Percentiles rank a stretch among this genome's conserved stretches.
phyloP scores from a whole-genome alignment of 2,113 vertebrate genomes.

The Corythornis vintsioides region DNA sequence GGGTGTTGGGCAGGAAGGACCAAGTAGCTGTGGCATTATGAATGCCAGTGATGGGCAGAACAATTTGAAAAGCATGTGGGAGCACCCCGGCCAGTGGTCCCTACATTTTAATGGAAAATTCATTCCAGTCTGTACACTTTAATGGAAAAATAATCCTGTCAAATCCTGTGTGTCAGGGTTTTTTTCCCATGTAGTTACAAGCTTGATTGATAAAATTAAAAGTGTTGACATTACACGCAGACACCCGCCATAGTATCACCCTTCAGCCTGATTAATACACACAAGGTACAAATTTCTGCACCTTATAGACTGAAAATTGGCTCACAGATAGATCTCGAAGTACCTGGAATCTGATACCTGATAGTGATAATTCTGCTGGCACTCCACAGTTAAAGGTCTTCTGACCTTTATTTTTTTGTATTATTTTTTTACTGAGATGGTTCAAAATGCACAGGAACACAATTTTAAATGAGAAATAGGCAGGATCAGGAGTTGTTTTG shows the following conservation, averaged over 20 bases:
- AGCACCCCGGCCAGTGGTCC: background rate
- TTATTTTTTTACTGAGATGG: background rate
- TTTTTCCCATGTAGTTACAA: background rate
- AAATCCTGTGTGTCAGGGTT: accelerated
- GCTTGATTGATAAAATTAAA: background rate
- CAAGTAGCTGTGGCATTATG: background rate
- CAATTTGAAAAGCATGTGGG: background rate
- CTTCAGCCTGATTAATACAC: background rate
- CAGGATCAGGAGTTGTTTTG: background rate
- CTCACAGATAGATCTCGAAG: background rate
- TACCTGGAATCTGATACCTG: background rate
- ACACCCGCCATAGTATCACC: background rate
- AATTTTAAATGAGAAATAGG: background rate
- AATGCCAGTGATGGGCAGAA: background rate
- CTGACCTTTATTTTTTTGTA: background rate
- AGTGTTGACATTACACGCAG: background rate
- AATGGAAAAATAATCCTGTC: background rate
- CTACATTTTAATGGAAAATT: background rate
- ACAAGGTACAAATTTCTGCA: background rate
- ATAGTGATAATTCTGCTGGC: background rate
- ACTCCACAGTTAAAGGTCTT: background rate
- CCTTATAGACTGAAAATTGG: background rate
- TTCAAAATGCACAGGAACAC: background rate
- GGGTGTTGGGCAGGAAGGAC: background rate
- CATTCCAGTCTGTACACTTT: background rate